These are phyloP conservation scores for Sinonovacula constricta DNA, from an alignment of 1,140 invertebrate genomes.

Conservation along the genomic window DNA sequence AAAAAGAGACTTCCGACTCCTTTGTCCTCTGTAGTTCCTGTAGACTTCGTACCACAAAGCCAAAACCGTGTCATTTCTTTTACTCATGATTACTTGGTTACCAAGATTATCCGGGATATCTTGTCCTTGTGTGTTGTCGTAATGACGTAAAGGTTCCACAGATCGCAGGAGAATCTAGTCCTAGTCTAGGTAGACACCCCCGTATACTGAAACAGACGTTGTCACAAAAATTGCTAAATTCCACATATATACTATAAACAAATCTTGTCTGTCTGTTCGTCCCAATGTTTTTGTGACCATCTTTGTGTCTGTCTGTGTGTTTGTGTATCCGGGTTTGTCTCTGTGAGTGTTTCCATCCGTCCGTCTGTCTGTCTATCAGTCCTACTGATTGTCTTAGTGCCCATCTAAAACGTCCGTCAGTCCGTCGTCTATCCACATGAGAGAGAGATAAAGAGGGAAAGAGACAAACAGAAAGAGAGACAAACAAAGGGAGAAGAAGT, in stretches of 20 bases:
- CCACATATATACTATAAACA: background rate
- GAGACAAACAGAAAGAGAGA: no score
- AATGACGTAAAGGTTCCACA: background rate
- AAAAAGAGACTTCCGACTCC: conserved; percentile 12
- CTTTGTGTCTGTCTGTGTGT: background rate
- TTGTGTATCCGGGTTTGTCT: background rate
- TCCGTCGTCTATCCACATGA: no score
- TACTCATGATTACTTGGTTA: conserved; percentile 11
- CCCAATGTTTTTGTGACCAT: background rate
- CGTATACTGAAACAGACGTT: background rate
- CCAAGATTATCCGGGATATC: background rate
- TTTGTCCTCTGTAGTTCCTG: background rate
- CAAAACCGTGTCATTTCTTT: conserved; percentile 20
- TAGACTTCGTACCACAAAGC: conserved; percentile 31
- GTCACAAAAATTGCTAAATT: background rate
- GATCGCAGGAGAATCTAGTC: conserved; percentile 6
- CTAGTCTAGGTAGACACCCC: conserved; percentile 29
- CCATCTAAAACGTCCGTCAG: no score
- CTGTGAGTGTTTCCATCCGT: background rate
- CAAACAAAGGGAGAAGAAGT: no score
- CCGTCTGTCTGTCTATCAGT: background rate
- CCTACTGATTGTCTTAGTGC: no score
- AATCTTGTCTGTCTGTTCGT: background rate
- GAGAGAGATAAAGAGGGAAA: no score
- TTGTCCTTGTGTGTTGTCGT: background rate